Conservation (phyloP, 2,797 vertebrate genomes). For the Nothura maculosa region DNA sequence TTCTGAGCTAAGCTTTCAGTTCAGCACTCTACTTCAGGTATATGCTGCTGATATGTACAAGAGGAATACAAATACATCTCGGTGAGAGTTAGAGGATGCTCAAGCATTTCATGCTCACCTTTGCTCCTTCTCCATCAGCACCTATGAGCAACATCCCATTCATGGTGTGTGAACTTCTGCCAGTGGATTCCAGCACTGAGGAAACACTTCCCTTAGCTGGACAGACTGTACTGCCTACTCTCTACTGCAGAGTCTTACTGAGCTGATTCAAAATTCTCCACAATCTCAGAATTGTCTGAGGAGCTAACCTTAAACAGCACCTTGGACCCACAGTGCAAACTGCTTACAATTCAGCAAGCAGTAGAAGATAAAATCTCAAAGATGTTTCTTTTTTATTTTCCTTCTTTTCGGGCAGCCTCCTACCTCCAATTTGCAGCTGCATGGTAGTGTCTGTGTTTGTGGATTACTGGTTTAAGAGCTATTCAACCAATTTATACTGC, state of each 20-base stretch:
- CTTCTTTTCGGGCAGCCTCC: neutral
- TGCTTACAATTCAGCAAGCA: neutral
- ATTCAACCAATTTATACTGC: neutral
- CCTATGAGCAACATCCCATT: neutral
- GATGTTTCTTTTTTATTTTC: no score
- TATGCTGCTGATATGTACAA: neutral
- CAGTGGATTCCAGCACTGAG: neutral
- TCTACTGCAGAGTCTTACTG: neutral
- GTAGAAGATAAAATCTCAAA: neutral
- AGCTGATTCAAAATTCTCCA: neutral
- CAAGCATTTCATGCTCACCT: neutral
- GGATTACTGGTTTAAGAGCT: neutral
- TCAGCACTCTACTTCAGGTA: neutral
- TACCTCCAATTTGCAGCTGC: neutral
- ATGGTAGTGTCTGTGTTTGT: neutral
- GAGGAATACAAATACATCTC: neutral
- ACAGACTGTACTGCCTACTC: neutral
- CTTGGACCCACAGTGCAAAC: neutral
- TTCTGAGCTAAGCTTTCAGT: neutral
- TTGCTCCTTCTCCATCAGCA: neutral
- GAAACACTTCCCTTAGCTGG: neutral
- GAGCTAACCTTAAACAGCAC: neutral
- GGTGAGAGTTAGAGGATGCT: neutral
- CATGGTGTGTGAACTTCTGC: rapidly evolving
- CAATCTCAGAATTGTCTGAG: neutral